phyloP scores from a whole-genome alignment of 2,888 invertebrate genomes.

The Cosmia pyralina region DNA sequence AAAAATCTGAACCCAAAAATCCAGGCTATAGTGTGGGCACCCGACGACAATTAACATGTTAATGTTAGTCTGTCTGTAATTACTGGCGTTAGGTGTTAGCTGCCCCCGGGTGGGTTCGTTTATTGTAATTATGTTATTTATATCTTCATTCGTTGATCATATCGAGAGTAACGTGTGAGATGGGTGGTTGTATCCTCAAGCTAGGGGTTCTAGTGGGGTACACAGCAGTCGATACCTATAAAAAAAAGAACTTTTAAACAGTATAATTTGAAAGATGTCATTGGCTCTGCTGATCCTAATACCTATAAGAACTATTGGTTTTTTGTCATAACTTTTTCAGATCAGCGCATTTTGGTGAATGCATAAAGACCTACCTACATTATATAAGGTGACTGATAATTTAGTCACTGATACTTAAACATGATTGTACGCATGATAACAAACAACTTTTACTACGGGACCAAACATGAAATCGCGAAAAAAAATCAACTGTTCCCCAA shows the following conservation, averaged over 20 bases:
- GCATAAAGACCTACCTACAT: background rate
- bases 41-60: slow-evolving; percentile 61
- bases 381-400: too few relatives aligned
- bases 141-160: slow-evolving; percentile 66
- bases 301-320: too few relatives aligned
- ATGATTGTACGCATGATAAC: too few relatives aligned
- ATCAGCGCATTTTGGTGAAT: background rate
- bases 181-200: slow-evolving; percentile 25
- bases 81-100: slow-evolving; percentile 65
- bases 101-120: slow-evolving; percentile 51
- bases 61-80: slow-evolving; percentile 60
- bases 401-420: too few relatives aligned
- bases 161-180: slow-evolving; percentile 50
- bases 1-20: slow-evolving; percentile 37
- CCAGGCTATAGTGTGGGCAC: slow-evolving; percentile 54
- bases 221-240: background rate
- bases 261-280: background rate
- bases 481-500: too few relatives aligned
- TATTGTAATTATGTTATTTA: slow-evolving; percentile 66
- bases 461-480: too few relatives aligned
- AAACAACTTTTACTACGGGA: too few relatives aligned
- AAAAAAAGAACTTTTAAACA: background rate
- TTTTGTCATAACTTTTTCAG: background rate
- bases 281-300: background rate
- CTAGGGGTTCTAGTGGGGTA: background rate